Evolutionary conservation across 2,888 invertebrate genomes (phyloP), one percentile per base, ranked within the genome.

Genomic region (Bombylius discolor): DNA sequence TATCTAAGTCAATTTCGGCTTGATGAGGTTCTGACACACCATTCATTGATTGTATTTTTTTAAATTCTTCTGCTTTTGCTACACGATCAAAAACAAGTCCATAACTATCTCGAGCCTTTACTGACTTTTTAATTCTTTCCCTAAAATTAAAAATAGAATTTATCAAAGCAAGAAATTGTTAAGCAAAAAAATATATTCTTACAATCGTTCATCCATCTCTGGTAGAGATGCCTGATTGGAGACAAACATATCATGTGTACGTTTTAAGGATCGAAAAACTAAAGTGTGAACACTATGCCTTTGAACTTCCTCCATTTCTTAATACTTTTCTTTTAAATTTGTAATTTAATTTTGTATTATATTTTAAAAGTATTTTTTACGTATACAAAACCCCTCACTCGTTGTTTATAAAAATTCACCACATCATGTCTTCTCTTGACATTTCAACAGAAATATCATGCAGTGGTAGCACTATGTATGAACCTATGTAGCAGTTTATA

Each of bases 201-300:
- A 92, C 90, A 91, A 84, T 70, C 81, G 81, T 54, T 89, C 86
- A 72, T 96, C 93, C 47, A 86, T 79, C 52, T 89, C 84, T 5
- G 96, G 94, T 54, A 94, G 75, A 59, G 82, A 76, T 33, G 89
- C 87, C 70, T 96, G 94, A 71, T 96, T 94, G 13, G 89, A 83
- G 50, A 96, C 77, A 73, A 98, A 99, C 87, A 97, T 89, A 74
- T 99, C 99, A 71, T 98, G 97, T 1, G 96, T 94, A 67, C 99
- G 79, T 74, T 99, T 99, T 61, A 99, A 74, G 8, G 97, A 98
- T 63, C 98, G 82, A 72, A 99, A 99, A 61, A 98, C 95, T 60
- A 97, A 76, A 0, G 96, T 97, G 71, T 97, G 97, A 1, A 97
- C 95, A 6, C 97, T 96, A 76, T 96, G 97, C 66, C 92, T 86